Evolutionary conservation across 2,797 vertebrate genomes (phyloP).

Genomic region (Pagetopsis macropterus): DNA sequence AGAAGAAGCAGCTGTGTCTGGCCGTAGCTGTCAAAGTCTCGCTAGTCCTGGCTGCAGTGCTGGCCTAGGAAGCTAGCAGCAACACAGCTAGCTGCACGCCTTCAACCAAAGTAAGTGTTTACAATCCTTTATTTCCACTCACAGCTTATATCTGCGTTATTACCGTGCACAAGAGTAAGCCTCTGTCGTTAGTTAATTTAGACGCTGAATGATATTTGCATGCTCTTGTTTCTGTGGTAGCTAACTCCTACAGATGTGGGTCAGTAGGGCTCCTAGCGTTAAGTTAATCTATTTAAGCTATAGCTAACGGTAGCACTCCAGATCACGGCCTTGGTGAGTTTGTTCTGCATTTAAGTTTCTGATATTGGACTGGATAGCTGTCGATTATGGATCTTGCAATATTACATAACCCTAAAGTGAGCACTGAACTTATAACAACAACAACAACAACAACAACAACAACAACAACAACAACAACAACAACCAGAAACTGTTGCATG

Average conservation of each 20-base stretch:
- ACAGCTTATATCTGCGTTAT: not conserved
- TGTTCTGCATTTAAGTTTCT: conserved; percentile 12
- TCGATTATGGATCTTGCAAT: not conserved
- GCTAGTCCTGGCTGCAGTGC: conserved; percentile 55
- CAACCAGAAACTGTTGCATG: not conserved
- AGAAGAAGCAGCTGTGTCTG: conserved; percentile 21
- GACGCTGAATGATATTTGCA: not conserved
- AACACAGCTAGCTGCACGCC: conserved; percentile 52
- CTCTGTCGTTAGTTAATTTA: accelerated
- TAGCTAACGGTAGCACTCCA: conserved; percentile 38
- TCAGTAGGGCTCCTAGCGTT: conserved; percentile 40
- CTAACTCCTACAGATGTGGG: conserved; percentile 5
- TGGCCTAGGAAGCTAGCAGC: conserved; percentile 69
- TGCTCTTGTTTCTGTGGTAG: not conserved
- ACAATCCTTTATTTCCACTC: not conserved
- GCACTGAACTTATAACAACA: too few relatives aligned
- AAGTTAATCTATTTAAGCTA: conserved; percentile 51
- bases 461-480: not conserved
- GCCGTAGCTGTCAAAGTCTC: conserved; percentile 41
- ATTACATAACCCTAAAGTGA: not conserved
- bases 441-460: too few relatives aligned
- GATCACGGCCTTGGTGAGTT: conserved; percentile 46
- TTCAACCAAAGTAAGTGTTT: conserved; percentile 65
- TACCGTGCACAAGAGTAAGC: accelerated
- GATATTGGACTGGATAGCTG: not conserved